Conservation (phyloP, 1,140 invertebrate species). For the Orius insidiosus region DNA sequence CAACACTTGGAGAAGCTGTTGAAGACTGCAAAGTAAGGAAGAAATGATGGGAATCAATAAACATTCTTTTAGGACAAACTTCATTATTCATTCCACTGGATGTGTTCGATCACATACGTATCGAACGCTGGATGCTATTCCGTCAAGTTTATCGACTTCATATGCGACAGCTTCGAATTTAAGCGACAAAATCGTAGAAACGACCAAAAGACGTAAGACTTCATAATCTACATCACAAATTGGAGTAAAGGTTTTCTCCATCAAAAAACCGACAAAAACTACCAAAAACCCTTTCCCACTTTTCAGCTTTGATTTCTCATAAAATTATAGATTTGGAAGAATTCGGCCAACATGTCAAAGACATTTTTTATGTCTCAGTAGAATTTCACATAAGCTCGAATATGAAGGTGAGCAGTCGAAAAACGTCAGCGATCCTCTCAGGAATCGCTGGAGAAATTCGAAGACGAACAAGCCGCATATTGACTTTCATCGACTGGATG, state of each 20-base stretch:
- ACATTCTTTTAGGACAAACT: background rate
- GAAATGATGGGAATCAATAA: background rate
- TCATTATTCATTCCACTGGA: constrained; percentile 26
- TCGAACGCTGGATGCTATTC: constrained; percentile 42
- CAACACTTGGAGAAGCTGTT: constrained; percentile 40
- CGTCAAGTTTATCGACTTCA: constrained; percentile 41
- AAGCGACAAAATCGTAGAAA: constrained; percentile 36
- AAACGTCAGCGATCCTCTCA: constrained; percentile 28
- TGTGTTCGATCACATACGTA: constrained; percentile 43
- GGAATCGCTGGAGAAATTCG: constrained; percentile 42
- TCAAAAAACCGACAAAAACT: too few species aligned
- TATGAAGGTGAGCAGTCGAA: constrained; percentile 33
- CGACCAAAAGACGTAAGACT: constrained; percentile 40
- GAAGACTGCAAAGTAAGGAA: constrained; percentile 35
- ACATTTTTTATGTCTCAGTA: constrained; percentile 46
- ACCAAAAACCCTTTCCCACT: too few species aligned
- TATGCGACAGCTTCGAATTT: constrained; percentile 48
- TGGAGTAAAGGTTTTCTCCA: too few species aligned
- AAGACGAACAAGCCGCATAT: constrained; percentile 32
- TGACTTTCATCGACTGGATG: constrained; percentile 41
- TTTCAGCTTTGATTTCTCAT: too few species aligned
- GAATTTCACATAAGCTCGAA: constrained; percentile 43
- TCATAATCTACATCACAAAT: too few species aligned
- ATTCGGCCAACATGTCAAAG: constrained; percentile 39
- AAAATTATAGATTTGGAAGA: constrained; percentile 35